A percentile compares a stretch with the other conserved stretches of the same genome.
These are phyloP conservation scores for Chlorodrepanis virens DNA, from an alignment of 2,113 vertebrate species.

Conservation along the genomic window DNA sequence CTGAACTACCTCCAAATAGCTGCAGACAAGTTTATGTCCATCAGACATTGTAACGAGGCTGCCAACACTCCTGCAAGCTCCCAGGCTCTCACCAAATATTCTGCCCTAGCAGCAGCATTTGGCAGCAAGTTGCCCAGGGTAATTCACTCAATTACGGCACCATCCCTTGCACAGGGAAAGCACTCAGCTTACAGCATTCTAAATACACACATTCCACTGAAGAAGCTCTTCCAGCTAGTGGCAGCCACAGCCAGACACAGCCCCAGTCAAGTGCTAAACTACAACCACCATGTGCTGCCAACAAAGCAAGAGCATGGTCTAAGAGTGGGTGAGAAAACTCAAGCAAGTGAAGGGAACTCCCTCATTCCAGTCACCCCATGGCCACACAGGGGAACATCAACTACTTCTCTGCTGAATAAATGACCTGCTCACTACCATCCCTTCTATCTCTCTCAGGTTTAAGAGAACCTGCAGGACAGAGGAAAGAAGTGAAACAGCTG, in stretches of 20 bases:
- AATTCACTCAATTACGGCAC: neutral
- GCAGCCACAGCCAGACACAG: neutral
- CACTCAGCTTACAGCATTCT: neutral
- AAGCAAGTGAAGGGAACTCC: neutral
- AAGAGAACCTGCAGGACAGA: neutral
- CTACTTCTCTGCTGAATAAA: neutral
- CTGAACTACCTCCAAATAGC: neutral
- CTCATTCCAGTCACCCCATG: neutral
- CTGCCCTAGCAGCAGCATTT: neutral
- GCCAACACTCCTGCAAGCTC: neutral
- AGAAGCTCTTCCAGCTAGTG: neutral
- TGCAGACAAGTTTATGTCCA: neutral
- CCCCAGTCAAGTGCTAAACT: neutral
- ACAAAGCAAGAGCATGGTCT: neutral
- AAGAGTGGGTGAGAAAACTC: neutral
- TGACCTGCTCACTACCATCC: neutral
- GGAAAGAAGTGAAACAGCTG: neutral
- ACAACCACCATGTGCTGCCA: neutral
- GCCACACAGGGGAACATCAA: fast-evolving
- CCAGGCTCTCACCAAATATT: neutral
- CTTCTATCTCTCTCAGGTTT: neutral
- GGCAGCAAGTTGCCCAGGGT: neutral
- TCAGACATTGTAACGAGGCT: fast-evolving
- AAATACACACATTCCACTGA: neutral
- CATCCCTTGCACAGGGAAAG: neutral